These are phyloP conservation scores for Colostygia pectinataria DNA, from an alignment of 2,888 invertebrate species.

Conservation along the genomic window DNA sequence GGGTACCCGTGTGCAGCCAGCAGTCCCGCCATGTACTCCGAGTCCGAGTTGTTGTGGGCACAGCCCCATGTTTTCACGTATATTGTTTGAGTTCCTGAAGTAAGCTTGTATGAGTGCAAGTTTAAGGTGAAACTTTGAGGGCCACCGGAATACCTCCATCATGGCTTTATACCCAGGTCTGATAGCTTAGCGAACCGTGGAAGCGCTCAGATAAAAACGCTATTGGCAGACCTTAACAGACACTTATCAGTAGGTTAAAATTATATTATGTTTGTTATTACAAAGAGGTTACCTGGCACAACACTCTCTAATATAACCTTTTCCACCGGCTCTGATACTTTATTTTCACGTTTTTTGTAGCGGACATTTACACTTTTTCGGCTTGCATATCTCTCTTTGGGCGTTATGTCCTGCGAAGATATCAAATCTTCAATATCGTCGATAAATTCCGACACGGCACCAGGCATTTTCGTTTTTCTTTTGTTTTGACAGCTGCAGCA, in stretches of 20 bases:
- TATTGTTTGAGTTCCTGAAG: slow-evolving; percentile 89
- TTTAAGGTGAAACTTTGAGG: no score
- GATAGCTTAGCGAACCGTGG: no score
- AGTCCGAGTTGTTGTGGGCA: slow-evolving; percentile 98
- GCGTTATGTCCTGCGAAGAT: slow-evolving; percentile 90
- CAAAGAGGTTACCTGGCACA: slow-evolving; percentile 82
- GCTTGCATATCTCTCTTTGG: slow-evolving; percentile 89
- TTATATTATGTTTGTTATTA: no score
- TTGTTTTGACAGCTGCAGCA: slow-evolving; percentile 34
- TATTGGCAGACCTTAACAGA: no score
- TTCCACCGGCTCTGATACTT: slow-evolving; percentile 58
- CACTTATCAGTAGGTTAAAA: no score
- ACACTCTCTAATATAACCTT: slow-evolving; percentile 82
- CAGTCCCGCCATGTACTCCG: slow-evolving; percentile 99
- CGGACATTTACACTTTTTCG: slow-evolving; percentile 87
- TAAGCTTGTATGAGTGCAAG: no score
- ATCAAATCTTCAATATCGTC: slow-evolving; percentile 94
- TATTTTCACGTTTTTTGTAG: slow-evolving; percentile 77
- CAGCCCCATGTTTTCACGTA: slow-evolving; percentile 99
- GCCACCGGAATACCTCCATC: no score
- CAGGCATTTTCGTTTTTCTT: slow-evolving; percentile 70
- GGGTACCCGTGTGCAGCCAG: slow-evolving; percentile 94
- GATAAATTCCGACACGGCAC: slow-evolving; percentile 86
- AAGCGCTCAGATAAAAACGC: no score
- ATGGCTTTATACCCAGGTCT: no score